Percentiles rank a stretch among this genome's conserved stretches.
These are phyloP conservation scores for Latheticus oryzae DNA, from an alignment of 2,888 invertebrate species.

Conservation along the genomic window DNA sequence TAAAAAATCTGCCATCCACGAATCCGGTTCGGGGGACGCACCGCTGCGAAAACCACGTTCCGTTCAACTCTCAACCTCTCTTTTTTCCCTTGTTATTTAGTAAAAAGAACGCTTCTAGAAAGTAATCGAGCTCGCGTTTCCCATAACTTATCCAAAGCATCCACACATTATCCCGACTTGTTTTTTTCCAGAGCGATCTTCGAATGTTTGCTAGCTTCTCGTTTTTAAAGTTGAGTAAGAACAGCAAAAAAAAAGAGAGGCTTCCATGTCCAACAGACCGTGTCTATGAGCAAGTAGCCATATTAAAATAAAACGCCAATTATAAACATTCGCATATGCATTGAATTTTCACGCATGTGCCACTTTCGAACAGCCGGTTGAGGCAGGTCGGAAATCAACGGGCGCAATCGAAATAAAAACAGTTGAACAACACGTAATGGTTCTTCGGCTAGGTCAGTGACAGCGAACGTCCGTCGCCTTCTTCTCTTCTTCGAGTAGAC, in stretches of 20 bases:
- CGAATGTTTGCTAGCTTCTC: conserved; percentile 15
- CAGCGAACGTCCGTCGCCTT: conserved; percentile 44
- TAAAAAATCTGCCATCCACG: conserved; percentile 10
- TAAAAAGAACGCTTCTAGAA: conserved; percentile 29
- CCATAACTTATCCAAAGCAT: conserved; percentile 34
- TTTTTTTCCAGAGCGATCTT: conserved; percentile 28
- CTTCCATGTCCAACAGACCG: conserved; percentile 55
- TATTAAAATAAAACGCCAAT: conserved; percentile 60
- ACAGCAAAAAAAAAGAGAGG: conserved; percentile 7
- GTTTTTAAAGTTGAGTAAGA: not conserved
- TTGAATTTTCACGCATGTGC: conserved; percentile 62
- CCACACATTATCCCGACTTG: conserved; percentile 29
- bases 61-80: conserved; percentile 9
- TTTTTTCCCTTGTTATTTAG: conserved; percentile 25
- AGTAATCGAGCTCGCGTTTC: conserved; percentile 32
- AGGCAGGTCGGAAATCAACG: conserved; percentile 61
- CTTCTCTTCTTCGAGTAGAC: no score
- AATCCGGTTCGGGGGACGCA: conserved; percentile 27
- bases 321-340: conserved; percentile 59
- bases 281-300: conserved; percentile 60
- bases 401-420: conserved; percentile 58
- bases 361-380: conserved; percentile 57
- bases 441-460: conserved; percentile 54
- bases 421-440: conserved; percentile 59
- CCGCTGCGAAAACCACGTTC: conserved; percentile 28